phyloP scores from a whole-genome alignment of 1,140 invertebrate genomes.

The Cotesia typhae region DNA sequence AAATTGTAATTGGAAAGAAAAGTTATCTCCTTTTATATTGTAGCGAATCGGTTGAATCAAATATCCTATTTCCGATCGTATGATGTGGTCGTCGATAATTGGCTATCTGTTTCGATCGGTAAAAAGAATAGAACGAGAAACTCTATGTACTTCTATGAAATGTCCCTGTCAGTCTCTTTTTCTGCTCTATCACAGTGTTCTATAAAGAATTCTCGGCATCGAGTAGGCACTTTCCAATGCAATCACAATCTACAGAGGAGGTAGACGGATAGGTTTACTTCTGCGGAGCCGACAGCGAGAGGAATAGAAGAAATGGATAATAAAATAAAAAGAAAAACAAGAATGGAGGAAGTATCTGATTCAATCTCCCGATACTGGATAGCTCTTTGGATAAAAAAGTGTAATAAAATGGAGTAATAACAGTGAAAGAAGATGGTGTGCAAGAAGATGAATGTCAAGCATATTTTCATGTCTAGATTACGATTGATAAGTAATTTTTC shows the following conservation, averaged over 20 bases:
- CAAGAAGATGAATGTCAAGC: neutral
- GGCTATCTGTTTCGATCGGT: conserved; percentile 4
- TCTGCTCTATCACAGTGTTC: no score
- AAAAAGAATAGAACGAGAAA: conserved; percentile 1
- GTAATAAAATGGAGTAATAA: neutral
- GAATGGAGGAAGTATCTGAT: conserved; percentile 3
- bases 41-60: conserved; percentile 6
- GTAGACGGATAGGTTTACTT: no score
- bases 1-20: no score
- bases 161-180: no score
- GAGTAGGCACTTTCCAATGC: conserved; percentile 14
- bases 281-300: neutral
- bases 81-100: neutral
- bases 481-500: neutral
- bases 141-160: no score
- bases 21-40: no score
- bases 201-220: neutral
- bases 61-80: conserved; percentile 13
- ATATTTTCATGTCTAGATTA: neutral
- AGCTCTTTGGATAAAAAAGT: neutral
- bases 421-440: neutral
- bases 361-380: neutral
- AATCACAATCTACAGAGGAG: neutral
- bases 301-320: neutral
- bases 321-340: neutral